Base-by-base conservation (phyloP, 2,888 invertebrate species). In the Tuberolachnus salignus region DNA sequence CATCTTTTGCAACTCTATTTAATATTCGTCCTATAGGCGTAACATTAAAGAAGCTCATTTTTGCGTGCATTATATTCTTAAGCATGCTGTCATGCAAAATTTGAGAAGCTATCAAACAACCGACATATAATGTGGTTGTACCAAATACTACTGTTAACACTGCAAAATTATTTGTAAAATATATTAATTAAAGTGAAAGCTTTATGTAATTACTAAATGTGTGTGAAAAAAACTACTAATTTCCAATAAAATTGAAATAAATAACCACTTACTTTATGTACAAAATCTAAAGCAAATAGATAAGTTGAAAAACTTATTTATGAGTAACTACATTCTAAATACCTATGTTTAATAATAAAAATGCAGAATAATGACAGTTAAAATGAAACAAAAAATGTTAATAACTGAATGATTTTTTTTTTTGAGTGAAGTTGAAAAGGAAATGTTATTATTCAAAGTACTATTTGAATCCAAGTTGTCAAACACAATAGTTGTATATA, bases 21-120 rank as follows among this genome's bases (percentile, higher is more conserved):
- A 82, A 67, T 61, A 81, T 66, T 64, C 81, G 73, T 19, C 82
- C 82, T 34, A 73, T 51, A n/a, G 82, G 81, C 42, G 81, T 82
- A 26, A 75, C 73, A 73, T 81, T 73, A 71, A 82, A 82, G 74
- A 80, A 66, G 61, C 64, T 51, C 57, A 74, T 66, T 59, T 81
- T 74, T 67, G 80, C 81, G 70, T 70, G 81, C 67, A 81, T 74
- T 42, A 81, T 42, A 61, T 51, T 67, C 59, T 63, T 80, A 67
- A 81, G 73, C 53, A 81, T 59, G 26, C 57, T 63, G 23, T 81
- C 66, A 74, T 81, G 81, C 59, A 73, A 66, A 57, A 53, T 19
- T 21, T 21, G 34, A 64, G 80, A 80, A 61, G 80, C 81, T 63
- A 67, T 51, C 13, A 81, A 10, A 72, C 72, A 80, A 81, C 64